A percentile compares a stretch with the other conserved stretches of the same genome.
Evolutionary conservation across 2,113 vertebrate genomes (phyloP).

Genomic region (Ovis canadensis): DNA sequence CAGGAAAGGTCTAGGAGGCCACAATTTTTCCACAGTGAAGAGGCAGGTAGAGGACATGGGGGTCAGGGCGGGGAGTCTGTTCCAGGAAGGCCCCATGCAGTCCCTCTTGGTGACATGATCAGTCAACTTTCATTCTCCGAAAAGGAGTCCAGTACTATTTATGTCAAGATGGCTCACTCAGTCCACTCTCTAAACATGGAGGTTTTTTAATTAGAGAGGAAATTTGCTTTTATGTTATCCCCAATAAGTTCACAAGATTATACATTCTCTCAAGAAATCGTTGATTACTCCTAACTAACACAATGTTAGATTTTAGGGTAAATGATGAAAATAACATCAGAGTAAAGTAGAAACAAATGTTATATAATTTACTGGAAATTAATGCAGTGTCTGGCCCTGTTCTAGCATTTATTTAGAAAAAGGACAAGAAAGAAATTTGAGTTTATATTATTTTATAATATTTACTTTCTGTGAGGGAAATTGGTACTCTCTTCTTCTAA

Average conservation of each 20-base stretch:
- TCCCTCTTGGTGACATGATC: not conserved
- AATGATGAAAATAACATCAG: not conserved
- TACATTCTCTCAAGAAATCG: not conserved
- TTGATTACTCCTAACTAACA: not conserved
- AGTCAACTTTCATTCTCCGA: not conserved
- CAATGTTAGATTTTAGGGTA: not conserved
- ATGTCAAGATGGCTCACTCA: not conserved
- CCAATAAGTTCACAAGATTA: not conserved
- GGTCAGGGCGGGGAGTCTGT: not conserved
- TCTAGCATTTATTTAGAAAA: not conserved
- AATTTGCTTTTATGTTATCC: not conserved
- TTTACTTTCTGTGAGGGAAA: not conserved
- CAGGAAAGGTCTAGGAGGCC: not conserved
- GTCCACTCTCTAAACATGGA: not conserved
- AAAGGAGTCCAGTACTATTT: not conserved
- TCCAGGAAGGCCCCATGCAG: not conserved
- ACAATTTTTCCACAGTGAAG: not conserved
- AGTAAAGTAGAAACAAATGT: not conserved
- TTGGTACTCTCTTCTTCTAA: not conserved
- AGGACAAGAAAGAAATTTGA: not conserved
- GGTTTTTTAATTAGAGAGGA: not conserved
- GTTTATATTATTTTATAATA: constrained; percentile 2
- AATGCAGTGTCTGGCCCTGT: not conserved
- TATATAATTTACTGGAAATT: not conserved
- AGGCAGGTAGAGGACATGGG: not conserved